phyloP scores from a whole-genome alignment of 2,888 invertebrate genomes.

The Penaeus monodon region DNA sequence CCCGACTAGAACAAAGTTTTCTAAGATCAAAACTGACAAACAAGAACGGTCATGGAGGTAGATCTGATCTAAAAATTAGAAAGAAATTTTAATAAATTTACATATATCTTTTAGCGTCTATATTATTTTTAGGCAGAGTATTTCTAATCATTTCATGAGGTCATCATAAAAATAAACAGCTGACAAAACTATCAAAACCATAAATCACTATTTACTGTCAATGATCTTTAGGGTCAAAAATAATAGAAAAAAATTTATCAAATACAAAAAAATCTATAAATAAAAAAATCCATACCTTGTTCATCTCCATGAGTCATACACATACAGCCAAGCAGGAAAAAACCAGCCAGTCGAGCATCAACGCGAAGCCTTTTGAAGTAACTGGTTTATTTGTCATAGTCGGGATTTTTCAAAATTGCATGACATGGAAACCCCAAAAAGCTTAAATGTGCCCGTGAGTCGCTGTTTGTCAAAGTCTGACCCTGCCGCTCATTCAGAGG shows the following conservation, averaged over 20 bases:
- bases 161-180: too few relatives aligned
- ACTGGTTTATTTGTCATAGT: conserved; percentile 44
- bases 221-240: not conserved
- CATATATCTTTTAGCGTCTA: not conserved
- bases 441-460: conserved; percentile 55
- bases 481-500: conserved; percentile 53
- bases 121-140: not conserved
- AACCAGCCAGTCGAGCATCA: conserved; percentile 35
- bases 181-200: not conserved
- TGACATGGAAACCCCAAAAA: conserved; percentile 61
- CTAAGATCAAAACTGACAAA: conserved; percentile 49
- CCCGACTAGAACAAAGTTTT: conserved; percentile 51
- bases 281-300: conserved; percentile 42
- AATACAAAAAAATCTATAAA: not conserved
- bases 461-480: conserved; percentile 60
- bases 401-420: conserved; percentile 58
- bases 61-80: conserved; percentile 46
- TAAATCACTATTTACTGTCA: not conserved
- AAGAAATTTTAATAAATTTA: not conserved
- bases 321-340: conserved; percentile 60
- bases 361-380: conserved; percentile 46
- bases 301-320: conserved; percentile 64
- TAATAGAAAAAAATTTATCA: not conserved
- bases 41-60: conserved; percentile 60
- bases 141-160: not conserved